These are phyloP conservation scores for Malurus alboscapulatus DNA, from an alignment of 2,113 vertebrate species.

Conservation along the genomic window DNA sequence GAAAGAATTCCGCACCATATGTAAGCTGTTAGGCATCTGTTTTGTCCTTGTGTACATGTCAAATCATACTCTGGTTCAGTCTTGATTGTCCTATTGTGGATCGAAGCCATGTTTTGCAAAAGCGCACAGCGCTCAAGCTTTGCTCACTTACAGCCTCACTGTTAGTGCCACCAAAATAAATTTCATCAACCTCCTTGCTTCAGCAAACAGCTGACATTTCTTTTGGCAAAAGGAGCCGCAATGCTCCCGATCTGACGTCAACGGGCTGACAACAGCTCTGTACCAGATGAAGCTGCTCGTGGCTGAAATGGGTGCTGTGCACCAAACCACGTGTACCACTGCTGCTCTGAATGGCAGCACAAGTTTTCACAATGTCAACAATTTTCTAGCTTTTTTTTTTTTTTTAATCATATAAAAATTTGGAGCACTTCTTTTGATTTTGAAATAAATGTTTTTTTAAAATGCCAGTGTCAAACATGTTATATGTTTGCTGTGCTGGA, in stretches of 20 bases:
- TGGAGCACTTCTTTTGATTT: background rate
- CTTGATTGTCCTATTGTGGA: conserved; percentile 66
- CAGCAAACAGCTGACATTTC: conserved; percentile 48
- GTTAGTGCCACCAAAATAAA: conserved; percentile 45
- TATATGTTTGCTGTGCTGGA: background rate
- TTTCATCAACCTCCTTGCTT: conserved; percentile 22
- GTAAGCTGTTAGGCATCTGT: conserved; percentile 62
- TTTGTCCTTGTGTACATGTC: conserved; percentile 62
- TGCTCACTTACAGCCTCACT: conserved; percentile 58
- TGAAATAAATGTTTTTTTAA: background rate
- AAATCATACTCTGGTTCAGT: conserved; percentile 52
- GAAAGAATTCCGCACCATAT: conserved; percentile 46
- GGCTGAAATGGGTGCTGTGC: background rate
- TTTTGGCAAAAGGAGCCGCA: conserved; percentile 43
- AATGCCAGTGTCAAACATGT: background rate
- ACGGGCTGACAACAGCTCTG: background rate
- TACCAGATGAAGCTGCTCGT: conserved; percentile 15
- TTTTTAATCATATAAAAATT: background rate
- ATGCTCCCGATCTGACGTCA: conserved; percentile 49
- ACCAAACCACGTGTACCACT: background rate
- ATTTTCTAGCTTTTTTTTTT: background rate
- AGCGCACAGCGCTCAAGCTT: background rate
- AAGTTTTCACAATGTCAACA: background rate
- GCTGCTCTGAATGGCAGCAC: background rate
- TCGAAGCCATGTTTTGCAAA: conserved; percentile 38